Percentiles rank a stretch among this genome's conserved stretches.
Evolutionary conservation across 2,888 invertebrate species (phyloP).

Genomic region (Neoscelio sp.): DNA sequence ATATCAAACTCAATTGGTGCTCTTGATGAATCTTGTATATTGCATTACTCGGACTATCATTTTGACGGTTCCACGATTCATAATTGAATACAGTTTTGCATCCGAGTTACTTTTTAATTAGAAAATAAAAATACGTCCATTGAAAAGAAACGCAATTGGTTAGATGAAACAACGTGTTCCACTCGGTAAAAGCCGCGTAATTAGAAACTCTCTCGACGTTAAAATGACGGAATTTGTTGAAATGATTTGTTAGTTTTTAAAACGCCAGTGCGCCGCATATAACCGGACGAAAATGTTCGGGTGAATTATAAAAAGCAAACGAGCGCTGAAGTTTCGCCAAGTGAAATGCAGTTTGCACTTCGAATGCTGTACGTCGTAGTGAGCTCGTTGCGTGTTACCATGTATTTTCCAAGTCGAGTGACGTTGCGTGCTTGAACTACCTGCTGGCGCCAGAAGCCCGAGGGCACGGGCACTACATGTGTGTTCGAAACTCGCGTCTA

Average conservation of each 20-base stretch:
- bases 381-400: conserved; percentile 48
- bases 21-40: no score
- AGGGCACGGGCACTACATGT: conserved; percentile 20
- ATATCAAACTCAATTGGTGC: no score
- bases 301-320: conserved; percentile 35
- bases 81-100: no score
- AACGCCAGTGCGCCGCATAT: conserved; percentile 9
- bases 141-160: no score
- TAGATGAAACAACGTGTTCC: neutral
- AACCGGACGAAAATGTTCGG: conserved; percentile 15
- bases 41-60: no score
- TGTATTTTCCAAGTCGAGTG: conserved; percentile 51
- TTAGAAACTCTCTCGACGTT: neutral
- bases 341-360: conserved; percentile 54
- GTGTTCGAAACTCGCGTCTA: conserved; percentile 40
- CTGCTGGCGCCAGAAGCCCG: conserved; percentile 43
- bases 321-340: conserved; percentile 13
- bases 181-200: neutral
- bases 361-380: conserved; percentile 26
- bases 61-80: no score
- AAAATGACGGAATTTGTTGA: neutral
- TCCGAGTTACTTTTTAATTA: no score
- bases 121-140: no score
- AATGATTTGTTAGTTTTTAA: conserved; percentile 28
- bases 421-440: conserved; percentile 48